Conservation (phyloP, 2,888 invertebrate genomes). For the Lordiphosa andalusiaca region DNA sequence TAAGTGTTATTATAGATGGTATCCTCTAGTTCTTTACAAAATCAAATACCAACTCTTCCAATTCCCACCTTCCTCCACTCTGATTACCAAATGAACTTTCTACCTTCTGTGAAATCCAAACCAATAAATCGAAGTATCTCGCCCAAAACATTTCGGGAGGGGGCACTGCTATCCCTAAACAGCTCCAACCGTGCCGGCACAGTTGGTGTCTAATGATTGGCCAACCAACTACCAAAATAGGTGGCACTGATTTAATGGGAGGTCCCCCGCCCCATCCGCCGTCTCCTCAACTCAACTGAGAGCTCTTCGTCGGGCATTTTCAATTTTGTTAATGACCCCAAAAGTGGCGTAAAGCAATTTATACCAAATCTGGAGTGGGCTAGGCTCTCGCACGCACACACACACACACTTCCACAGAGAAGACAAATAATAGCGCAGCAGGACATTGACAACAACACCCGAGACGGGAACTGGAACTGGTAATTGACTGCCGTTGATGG, state of each 20-base stretch:
- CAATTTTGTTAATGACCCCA: conserved; percentile 79
- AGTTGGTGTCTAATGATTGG: conserved; percentile 63
- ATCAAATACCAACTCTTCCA: too few species aligned
- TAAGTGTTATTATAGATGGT: too few species aligned
- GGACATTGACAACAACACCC: conserved; percentile 78
- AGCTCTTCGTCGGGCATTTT: conserved; percentile 67
- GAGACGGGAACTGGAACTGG: conserved; percentile 24
- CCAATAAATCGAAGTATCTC: conserved; percentile 5
- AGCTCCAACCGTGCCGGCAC: conserved; percentile 23
- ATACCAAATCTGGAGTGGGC: conserved; percentile 41
- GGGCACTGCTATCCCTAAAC: too few species aligned
- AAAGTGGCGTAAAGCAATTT: conserved; percentile 78
- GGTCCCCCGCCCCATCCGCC: conserved; percentile 15
- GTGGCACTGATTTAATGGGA: conserved; percentile 73
- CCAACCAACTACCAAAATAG: conserved; percentile 67
- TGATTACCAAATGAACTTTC: too few species aligned
- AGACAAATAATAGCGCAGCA: conserved; percentile 79
- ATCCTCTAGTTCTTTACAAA: too few species aligned
- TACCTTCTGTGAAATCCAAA: conserved; percentile 3
- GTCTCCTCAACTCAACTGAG: conserved; percentile 11
- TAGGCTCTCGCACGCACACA: conserved; percentile 26
- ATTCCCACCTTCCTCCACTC: too few species aligned
- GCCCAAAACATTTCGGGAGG: too few species aligned
- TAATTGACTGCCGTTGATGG: conserved; percentile 56
- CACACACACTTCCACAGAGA: conserved; percentile 53